Conservation (phyloP, 2,888 invertebrate species). For the Oscheius onirici region DNA sequence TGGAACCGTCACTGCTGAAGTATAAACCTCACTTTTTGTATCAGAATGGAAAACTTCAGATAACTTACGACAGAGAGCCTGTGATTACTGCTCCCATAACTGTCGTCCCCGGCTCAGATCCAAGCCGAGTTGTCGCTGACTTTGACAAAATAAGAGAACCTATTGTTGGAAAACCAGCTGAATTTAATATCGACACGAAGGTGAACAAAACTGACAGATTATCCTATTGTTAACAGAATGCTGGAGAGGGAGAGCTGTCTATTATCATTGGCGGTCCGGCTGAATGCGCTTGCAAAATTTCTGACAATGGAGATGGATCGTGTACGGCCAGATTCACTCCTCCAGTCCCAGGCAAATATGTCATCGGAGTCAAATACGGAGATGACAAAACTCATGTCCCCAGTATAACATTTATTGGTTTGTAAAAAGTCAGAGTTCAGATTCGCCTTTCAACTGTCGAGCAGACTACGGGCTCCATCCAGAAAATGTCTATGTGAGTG, state of each 20-base stretch:
- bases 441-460: conserved; percentile 50
- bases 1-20: conserved; percentile 34
- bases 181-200: conserved; percentile 46
- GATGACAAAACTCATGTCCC: conserved; percentile 51
- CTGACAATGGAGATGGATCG: conserved; percentile 91
- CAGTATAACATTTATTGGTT: conserved; percentile 25
- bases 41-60: conserved; percentile 28
- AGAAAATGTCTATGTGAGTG: conserved; percentile 36
- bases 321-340: conserved; percentile 92
- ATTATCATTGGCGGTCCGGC: conserved; percentile 96
- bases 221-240: conserved; percentile 77
- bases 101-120: conserved; percentile 44
- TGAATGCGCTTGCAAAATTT: conserved; percentile 78
- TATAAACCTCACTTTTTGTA: conserved; percentile 7
- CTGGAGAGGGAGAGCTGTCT: conserved; percentile 92
- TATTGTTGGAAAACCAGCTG: conserved; percentile 43
- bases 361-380: conserved; percentile 54
- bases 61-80: conserved; percentile 48
- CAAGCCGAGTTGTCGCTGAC: conserved; percentile 39
- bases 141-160: conserved; percentile 42
- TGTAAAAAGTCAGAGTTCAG: conserved; percentile 20
- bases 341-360: conserved; percentile 88
- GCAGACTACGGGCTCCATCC: conserved; percentile 50
- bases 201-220: conserved; percentile 15
- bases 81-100: conserved; percentile 34